Evolutionary conservation across 2,888 invertebrate genomes (phyloP).

Genomic region (Stenchaetothrips biformis): DNA sequence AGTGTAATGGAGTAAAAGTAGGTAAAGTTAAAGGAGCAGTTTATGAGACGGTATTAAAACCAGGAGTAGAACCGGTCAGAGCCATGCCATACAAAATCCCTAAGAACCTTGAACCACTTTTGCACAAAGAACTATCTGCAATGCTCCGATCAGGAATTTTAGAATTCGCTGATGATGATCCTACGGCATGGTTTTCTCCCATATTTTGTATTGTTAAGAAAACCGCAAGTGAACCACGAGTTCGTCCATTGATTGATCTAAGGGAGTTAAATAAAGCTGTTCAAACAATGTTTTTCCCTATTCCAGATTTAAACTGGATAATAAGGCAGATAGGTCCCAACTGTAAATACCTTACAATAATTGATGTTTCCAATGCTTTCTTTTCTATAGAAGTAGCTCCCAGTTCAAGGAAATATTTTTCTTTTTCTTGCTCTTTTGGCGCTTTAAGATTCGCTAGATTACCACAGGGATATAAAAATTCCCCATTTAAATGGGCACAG

Average conservation of each 20-base stretch:
- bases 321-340: neutral
- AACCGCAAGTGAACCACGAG: neutral
- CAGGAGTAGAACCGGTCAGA: neutral
- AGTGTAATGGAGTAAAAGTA: neutral
- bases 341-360: neutral
- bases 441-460: neutral
- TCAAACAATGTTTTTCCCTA: neutral
- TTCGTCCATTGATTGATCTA: neutral
- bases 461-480: neutral
- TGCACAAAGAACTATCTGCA: neutral
- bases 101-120: neutral
- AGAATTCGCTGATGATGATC: neutral
- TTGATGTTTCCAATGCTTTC: slow-evolving; percentile 2
- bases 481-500: neutral
- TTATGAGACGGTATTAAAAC: neutral
- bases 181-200: neutral
- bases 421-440: neutral
- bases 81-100: neutral
- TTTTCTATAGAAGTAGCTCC: neutral
- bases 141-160: neutral
- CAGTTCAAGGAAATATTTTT: neutral
- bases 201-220: slow-evolving; percentile 5
- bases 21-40: neutral
- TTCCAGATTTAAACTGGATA: neutral
- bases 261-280: neutral